These are phyloP conservation scores for Calidris pugnax DNA, from an alignment of 2,113 vertebrate species.

Conservation along the genomic window DNA sequence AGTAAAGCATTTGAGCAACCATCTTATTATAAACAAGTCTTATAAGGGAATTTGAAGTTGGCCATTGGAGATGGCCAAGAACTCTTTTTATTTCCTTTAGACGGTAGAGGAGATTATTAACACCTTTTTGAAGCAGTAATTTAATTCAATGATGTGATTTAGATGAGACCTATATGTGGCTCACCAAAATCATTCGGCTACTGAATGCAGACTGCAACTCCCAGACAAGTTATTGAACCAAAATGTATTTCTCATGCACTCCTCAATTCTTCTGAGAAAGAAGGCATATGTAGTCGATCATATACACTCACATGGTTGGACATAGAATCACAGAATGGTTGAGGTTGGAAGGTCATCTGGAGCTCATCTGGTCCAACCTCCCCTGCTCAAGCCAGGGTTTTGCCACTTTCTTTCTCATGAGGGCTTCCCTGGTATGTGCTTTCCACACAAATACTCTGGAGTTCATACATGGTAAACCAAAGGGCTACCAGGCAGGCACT, in stretches of 20 bases:
- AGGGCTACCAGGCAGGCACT: neutral
- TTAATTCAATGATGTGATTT: neutral
- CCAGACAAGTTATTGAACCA: neutral
- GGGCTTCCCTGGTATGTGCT: neutral
- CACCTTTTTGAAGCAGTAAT: neutral
- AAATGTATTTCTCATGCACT: neutral
- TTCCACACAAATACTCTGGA: neutral
- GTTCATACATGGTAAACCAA: accelerated
- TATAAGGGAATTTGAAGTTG: neutral
- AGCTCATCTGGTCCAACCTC: neutral
- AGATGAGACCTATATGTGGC: neutral
- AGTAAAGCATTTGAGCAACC: neutral
- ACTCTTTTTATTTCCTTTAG: neutral
- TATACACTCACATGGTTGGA: neutral
- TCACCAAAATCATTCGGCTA: neutral
- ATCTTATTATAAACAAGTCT: neutral
- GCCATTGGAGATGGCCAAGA: neutral
- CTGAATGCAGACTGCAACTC: neutral
- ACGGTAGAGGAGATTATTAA: neutral
- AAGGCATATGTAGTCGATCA: neutral
- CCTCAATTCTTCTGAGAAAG: neutral
- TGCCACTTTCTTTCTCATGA: neutral
- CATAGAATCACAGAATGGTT: neutral
- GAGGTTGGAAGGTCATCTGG: neutral
- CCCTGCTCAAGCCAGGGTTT: neutral